phyloP scores from a whole-genome alignment of 2,113 vertebrate genomes.

The Smithornis capensis region DNA sequence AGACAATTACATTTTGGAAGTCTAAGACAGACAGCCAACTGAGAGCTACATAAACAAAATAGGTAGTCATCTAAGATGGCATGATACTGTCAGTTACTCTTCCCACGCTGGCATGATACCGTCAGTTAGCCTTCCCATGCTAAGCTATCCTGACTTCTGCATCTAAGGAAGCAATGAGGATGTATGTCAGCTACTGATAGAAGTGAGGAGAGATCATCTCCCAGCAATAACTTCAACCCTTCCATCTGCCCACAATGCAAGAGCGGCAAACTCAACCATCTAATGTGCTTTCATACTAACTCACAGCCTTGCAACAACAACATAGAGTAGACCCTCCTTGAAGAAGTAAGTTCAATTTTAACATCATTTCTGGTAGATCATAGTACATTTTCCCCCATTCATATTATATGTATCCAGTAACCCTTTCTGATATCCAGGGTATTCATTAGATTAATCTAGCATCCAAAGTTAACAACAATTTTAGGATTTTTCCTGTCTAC shows the following conservation, averaged over 20 bases:
- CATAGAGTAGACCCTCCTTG: background rate
- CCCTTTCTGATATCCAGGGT: background rate
- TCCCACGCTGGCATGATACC: background rate
- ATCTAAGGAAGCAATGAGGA: background rate
- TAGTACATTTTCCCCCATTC: background rate
- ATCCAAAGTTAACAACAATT: background rate
- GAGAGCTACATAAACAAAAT: background rate
- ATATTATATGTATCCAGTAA: background rate
- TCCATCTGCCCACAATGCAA: background rate
- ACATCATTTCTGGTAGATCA: background rate
- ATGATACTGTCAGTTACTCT: background rate
- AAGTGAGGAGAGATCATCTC: background rate
- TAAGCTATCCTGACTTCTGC: background rate
- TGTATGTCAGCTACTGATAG: background rate
- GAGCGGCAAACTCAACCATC: background rate
- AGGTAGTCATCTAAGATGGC: background rate
- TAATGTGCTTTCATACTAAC: background rate
- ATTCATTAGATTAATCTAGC: background rate
- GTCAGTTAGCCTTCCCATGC: background rate
- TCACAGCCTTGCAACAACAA: background rate
- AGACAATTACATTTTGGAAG: background rate
- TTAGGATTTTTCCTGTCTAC: background rate
- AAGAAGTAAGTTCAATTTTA: background rate
- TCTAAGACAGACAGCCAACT: background rate
- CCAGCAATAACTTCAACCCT: background rate